These are phyloP conservation scores for Thera britannica DNA, from an alignment of 2,888 invertebrate species.

Conservation along the genomic window DNA sequence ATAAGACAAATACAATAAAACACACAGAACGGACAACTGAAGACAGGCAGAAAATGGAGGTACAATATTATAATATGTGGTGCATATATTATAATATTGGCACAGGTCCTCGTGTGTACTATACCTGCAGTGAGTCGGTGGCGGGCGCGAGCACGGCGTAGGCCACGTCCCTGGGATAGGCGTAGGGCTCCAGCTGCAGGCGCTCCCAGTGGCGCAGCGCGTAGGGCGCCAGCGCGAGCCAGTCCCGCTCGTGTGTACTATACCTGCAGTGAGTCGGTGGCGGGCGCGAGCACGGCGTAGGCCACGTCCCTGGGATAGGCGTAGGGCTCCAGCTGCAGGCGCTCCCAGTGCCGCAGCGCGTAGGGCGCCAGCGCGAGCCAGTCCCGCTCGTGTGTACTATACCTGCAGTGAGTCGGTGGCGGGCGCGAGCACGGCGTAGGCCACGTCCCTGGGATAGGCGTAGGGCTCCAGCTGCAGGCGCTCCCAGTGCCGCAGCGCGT, in stretches of 20 bases:
- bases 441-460: slow-evolving; percentile 96
- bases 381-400: slow-evolving; percentile 90
- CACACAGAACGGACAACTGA: too few relatives aligned
- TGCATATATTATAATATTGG: too few relatives aligned
- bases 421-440: slow-evolving; percentile 97
- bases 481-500: slow-evolving; percentile 98
- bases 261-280: slow-evolving; percentile 84
- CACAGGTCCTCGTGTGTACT: too few relatives aligned
- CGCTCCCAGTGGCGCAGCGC: slow-evolving; percentile 98
- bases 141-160: slow-evolving; percentile 98
- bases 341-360: slow-evolving; percentile 98
- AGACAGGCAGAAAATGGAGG: too few relatives aligned
- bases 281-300: slow-evolving; percentile 97
- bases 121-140: slow-evolving; percentile 89
- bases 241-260: slow-evolving; percentile 90
- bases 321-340: slow-evolving; percentile 97
- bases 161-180: slow-evolving; percentile 96
- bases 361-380: slow-evolving; percentile 98
- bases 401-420: slow-evolving; percentile 85
- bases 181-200: slow-evolving; percentile 97
- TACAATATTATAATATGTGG: too few relatives aligned
- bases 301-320: slow-evolving; percentile 97
- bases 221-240: slow-evolving; percentile 97
- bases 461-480: slow-evolving; percentile 98
- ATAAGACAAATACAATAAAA: too few relatives aligned